Evolutionary conservation across 2,113 vertebrate genomes (phyloP).

Genomic region (Hydrolagus affinis): DNA sequence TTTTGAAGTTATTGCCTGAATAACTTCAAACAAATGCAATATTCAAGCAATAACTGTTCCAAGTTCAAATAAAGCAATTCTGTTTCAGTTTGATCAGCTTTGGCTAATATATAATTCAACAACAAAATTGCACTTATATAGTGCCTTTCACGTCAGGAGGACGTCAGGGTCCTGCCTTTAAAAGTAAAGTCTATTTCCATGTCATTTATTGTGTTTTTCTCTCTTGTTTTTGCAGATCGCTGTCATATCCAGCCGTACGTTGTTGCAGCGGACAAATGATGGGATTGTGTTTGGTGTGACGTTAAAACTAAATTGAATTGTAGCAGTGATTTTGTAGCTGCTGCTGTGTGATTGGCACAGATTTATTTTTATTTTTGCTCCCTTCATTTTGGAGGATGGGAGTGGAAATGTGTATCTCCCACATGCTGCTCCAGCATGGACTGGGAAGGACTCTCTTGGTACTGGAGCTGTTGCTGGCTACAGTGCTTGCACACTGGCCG

Average conservation of each 20-base stretch:
- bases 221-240: conserved; percentile 9
- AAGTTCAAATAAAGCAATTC: no score
- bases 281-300: background rate
- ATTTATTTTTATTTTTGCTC: background rate
- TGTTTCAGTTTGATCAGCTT: no score
- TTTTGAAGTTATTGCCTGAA: no score
- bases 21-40: no score
- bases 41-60: no score
- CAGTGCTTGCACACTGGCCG: conserved; percentile 12
- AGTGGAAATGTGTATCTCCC: no score
- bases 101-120: no score
- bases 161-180: background rate
- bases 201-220: background rate
- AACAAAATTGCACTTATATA: no score
- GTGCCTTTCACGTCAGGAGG: background rate
- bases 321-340: background rate
- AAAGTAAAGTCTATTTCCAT: background rate
- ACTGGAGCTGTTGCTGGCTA: background rate
- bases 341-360: background rate
- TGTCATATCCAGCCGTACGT: background rate
- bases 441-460: conserved; percentile 24
- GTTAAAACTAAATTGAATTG: background rate
- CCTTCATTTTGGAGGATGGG: background rate
- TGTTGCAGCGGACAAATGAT: background rate
- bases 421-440: conserved; percentile 15